phyloP scores from a whole-genome alignment of 2,113 vertebrate genomes.

The Miniopterus natalensis region DNA sequence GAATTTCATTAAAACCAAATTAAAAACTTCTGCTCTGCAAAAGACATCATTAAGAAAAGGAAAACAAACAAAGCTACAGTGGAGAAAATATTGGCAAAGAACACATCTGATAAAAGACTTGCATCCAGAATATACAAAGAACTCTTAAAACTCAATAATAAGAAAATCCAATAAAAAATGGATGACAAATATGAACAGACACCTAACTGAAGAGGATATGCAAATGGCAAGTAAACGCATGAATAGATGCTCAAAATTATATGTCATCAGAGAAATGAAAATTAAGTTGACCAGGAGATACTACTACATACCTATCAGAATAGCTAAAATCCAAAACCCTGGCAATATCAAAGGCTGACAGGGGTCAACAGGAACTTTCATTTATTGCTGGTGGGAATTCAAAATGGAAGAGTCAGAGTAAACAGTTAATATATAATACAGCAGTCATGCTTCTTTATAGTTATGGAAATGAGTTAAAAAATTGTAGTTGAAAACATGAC shows the following conservation, averaged over 20 bases:
- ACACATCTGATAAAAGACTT: neutral
- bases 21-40: neutral
- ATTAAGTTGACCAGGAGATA: neutral
- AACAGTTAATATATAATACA: neutral
- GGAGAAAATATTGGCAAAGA: conserved; percentile 12
- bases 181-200: neutral
- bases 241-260: neutral
- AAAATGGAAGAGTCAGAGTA: neutral
- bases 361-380: neutral
- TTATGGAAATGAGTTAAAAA: neutral
- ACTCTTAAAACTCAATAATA: neutral
- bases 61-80: neutral
- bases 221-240: neutral
- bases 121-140: neutral
- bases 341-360: neutral
- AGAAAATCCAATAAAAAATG: neutral
- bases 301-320: neutral
- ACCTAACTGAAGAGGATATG: neutral
- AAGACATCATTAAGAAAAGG: neutral
- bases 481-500: neutral
- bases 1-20: neutral
- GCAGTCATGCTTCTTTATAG: neutral
- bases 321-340: neutral
- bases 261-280: neutral
- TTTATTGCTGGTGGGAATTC: neutral